Evolutionary conservation across 2,797 vertebrate genomes (phyloP), one percentile per base, ranked within the genome.

Genomic region (Simalia tracyae): DNA sequence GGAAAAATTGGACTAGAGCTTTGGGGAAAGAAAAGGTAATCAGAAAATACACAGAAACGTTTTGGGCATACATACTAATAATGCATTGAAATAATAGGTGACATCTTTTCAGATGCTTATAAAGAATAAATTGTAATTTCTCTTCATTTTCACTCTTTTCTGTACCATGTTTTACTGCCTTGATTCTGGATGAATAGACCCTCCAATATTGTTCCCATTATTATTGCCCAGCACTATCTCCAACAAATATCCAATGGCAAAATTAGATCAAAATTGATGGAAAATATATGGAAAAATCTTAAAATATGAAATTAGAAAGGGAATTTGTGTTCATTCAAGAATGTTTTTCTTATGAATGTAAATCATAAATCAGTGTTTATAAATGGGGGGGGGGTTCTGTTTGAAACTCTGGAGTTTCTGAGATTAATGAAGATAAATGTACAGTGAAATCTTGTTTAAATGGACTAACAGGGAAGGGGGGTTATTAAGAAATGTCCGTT

Each of bases 251-350:
- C 3, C 94, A 94, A 7, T 93, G 94, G 17, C 81, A 90, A 66
- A n/a, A 57, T 88, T 46, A 9, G 42, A 92, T 91, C 85, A 87
- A 42, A 42, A 89, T 93, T 60, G 92, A 92, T 93, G 76, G 92
- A 96, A 95, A 94, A 93, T 46, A 93, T 68, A n/a, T 94, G 87
- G 72, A 92, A 61, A 91, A 91, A 92, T 95, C 31, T 96, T 96
- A 85, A 92, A 72, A 92, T 92, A 91, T n/a, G 92, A 31, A 91
- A 59, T 91, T 61, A 93, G 88, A 87, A 95, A 93, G 94, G 72
- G 89, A 95, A 96, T 93, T 94, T 95, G 60, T 95, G 95, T 96
- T 95, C 87, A 89, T 95, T 95, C 88, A 86, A 81, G 89, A 92
- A 84, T 94, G 90, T 89, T 95, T 88, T 92, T 91, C 91, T 94